Evolutionary conservation across 1,140 invertebrate species (phyloP), one percentile per base, ranked within the genome.

Genomic region (Solenopsis fugax): DNA sequence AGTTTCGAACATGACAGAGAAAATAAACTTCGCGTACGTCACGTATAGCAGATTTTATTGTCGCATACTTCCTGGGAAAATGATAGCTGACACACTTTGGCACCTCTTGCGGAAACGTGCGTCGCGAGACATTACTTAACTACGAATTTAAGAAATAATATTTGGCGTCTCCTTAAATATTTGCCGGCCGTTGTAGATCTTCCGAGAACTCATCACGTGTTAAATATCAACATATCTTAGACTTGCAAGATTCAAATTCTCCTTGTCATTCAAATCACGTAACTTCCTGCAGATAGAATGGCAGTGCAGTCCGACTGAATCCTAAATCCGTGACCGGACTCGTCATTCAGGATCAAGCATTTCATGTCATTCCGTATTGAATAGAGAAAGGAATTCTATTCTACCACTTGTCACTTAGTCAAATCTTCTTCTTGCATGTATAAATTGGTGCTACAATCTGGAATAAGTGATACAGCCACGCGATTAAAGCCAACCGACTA

Each of bases 81-180:
- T 67, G 56, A 52, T 76, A 60, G 62, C 21, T 87, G 85, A 56
- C 88, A 89, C 29, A 89, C 50, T 87, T 90, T 12, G 58, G 54
- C 64, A 48, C 41, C 12, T 78, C 56, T 77, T 77, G 56, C 65
- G 89, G 65, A 90, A 91, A 91, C 45, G 62, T 50, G 24, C 48
- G 45, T 90, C 71, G 45, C 45, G 48, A 52, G 54, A 48, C 71
- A 41, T 88, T 82, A 34, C 41, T n/a, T 56, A 76, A 84, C n/a
- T 9, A 71, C 64, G 58, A 54, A 86, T 90, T 75, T 48, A 87
- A 60, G 76, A 82, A 89, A 89, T 78, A 91, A 87, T 89, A 89
- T 90, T 90, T 87, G 60, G 56, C 10, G 37, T 85, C 65, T 87
- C 73, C 4, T 58, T 54, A 85, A 90, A 90, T 50, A 87, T 90